phyloP scores from a whole-genome alignment of 2,888 invertebrate genomes.

The Athalia cordata region DNA sequence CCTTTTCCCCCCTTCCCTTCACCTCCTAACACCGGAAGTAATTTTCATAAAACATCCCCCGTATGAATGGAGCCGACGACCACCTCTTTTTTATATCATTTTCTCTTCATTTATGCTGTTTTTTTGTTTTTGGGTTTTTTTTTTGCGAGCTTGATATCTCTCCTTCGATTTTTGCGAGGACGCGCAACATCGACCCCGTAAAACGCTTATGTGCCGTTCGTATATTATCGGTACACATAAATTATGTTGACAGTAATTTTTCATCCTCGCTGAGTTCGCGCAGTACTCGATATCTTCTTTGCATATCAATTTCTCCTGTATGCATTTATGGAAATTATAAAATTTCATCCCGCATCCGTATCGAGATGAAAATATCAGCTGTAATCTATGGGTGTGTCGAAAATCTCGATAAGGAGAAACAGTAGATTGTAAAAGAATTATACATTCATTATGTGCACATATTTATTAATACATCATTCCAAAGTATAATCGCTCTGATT shows the following conservation, averaged over 20 bases:
- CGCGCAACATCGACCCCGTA: neutral
- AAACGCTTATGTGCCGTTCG: neutral
- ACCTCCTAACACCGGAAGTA: neutral
- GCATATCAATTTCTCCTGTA: neutral
- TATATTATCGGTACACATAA: neutral
- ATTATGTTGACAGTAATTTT: neutral
- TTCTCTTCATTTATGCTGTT: neutral
- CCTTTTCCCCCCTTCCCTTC: neutral
- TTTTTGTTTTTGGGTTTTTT: neutral
- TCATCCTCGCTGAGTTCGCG: neutral
- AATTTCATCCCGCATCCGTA: neutral
- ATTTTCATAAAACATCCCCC: constrained; percentile 31
- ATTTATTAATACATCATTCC: neutral
- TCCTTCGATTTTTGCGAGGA: too few relatives aligned
- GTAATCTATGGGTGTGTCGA: too few relatives aligned
- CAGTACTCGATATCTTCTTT: neutral
- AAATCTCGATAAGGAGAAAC: too few relatives aligned
- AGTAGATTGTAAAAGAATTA: neutral
- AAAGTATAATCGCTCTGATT: neutral
- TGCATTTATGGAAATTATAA: constrained; percentile 22
- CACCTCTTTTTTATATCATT: neutral
- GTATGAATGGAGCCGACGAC: constrained; percentile 9
- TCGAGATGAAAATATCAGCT: neutral
- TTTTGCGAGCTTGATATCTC: neutral
- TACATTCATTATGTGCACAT: too few relatives aligned